Conservation (phyloP, 2,113 vertebrate genomes). For the Xiphias gladius region DNA sequence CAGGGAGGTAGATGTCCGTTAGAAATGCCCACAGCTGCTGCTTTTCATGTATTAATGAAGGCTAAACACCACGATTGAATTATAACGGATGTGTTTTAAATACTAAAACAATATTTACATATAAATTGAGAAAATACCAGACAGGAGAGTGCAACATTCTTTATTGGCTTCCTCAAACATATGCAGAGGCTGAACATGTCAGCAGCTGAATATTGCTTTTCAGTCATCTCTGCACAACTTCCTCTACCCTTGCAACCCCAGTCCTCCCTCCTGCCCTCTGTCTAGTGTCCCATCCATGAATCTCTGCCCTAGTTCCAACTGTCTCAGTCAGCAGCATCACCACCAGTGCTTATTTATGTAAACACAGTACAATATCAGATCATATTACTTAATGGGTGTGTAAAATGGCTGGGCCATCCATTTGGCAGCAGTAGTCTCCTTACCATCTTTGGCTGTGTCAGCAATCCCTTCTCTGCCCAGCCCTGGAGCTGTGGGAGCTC, state of each 20-base stretch:
- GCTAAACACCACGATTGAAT: not conserved
- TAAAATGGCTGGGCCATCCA: conserved; percentile 79
- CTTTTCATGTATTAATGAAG: conserved; percentile 8
- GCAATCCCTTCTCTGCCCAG: conserved; percentile 91
- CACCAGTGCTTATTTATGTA: conserved; percentile 53
- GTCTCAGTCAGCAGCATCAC: conserved; percentile 76
- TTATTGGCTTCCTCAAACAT: conserved; percentile 3
- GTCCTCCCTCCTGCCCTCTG: not conserved
- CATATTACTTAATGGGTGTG: conserved; percentile 78
- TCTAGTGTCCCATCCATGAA: conserved; percentile 41
- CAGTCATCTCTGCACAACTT: not conserved
- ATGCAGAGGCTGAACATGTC: not conserved
- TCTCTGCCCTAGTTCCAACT: conserved; percentile 43
- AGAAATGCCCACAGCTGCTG: not conserved
- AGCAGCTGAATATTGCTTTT: conserved; percentile 26
- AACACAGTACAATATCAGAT: conserved; percentile 76
- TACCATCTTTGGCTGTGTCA: conserved; percentile 91
- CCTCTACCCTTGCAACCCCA: conserved; percentile 1
- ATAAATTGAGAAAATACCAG: not conserved
- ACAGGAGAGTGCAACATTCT: conserved; percentile 11
- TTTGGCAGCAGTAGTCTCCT: conserved; percentile 84
- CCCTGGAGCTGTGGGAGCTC: conserved; percentile 90
- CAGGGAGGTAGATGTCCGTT: not conserved
- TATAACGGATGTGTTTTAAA: not conserved
- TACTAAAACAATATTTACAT: conserved; percentile 8